Base-by-base conservation (phyloP, 2,797 vertebrate species). In the Lithobates pipiens region DNA sequence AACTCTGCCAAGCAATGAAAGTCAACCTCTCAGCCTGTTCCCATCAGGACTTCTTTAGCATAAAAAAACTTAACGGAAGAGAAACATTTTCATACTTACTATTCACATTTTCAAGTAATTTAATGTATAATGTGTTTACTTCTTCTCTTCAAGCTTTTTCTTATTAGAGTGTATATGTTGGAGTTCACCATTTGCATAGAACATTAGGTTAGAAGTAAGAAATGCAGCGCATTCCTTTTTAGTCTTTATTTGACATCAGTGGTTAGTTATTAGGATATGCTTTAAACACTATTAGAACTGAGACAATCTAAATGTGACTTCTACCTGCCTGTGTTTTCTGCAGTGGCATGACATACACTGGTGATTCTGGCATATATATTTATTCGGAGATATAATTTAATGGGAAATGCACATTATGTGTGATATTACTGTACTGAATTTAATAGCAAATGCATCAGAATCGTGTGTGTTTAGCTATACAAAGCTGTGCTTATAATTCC, bases 11-110 rank as follows among this genome's bases (percentile, higher is more conserved):
- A 99, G 97, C 90, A 99, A 99, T 16, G 98, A 99, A 91, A 96
- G 93, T 93, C 98, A 99, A 93, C 98, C 98, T 0, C 96, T 99
- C 91, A 99, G 98, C 93, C 97, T 99, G 82, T 99, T 98, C 92
- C 97, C 97, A 72, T 96, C 96, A 1, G 95, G 95, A 85, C 97
- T 98, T 95, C 96, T 96, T 4, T 98, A 92, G 93, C 74, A 16
- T 1, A 23, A 61, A 61, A 61, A 23, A 29, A 63, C 23, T 63
- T 23, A 75, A 57, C 72, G 34, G 29, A 27, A 21, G 21, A 39
- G 68, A 57, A 46, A 84, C 25, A 36, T 32, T 21, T 36, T 80
- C n/a, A 36, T 25, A 39, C 23, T 39, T 67, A 67, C 36, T 8
- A 36, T 72, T 71, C 27, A 42, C 6, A 84, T 50, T 80, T 32